A percentile compares a stretch with the other conserved stretches of the same genome.
phyloP scores from a whole-genome alignment of 2,797 vertebrate genomes.

The Amblyopsis hoosieri region DNA sequence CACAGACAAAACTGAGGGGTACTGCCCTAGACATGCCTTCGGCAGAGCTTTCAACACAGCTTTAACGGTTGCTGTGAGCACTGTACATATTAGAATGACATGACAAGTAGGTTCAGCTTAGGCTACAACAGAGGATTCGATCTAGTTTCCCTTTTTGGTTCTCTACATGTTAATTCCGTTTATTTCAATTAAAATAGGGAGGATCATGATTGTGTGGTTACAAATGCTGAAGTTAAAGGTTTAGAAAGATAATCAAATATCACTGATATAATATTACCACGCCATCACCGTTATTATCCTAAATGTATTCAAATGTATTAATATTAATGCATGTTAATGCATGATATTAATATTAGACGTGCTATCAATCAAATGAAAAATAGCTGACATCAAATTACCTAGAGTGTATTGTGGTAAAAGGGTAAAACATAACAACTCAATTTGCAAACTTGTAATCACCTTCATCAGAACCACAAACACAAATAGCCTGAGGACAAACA shows the following conservation, averaged over 20 bases:
- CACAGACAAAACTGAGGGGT: not conserved
- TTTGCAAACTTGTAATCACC: conserved; percentile 1
- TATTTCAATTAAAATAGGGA: too few relatives aligned
- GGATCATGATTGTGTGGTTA: not conserved
- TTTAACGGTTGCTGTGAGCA: not conserved
- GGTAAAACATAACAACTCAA: conserved; percentile 8
- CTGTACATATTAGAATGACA: conserved; percentile 9
- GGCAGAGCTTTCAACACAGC: not conserved
- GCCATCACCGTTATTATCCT: not conserved
- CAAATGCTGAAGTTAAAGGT: too few relatives aligned
- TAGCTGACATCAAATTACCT: not conserved
- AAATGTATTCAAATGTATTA: not conserved
- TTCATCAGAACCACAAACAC: not conserved
- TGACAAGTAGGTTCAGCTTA: not conserved
- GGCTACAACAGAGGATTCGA: conserved; percentile 1
- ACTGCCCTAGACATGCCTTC: conserved; percentile 3
- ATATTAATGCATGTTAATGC: not conserved
- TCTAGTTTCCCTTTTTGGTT: not conserved
- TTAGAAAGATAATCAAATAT: too few relatives aligned
- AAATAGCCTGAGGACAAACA: not conserved
- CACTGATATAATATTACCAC: not conserved
- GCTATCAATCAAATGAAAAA: conserved; percentile 46
- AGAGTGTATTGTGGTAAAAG: conserved; percentile 1
- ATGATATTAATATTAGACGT: not conserved
- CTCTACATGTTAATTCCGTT: not conserved